Evolutionary conservation across 2,797 vertebrate genomes (phyloP), one percentile per base, ranked within the genome.

Genomic region (Periophthalmus magnuspinnatus): DNA sequence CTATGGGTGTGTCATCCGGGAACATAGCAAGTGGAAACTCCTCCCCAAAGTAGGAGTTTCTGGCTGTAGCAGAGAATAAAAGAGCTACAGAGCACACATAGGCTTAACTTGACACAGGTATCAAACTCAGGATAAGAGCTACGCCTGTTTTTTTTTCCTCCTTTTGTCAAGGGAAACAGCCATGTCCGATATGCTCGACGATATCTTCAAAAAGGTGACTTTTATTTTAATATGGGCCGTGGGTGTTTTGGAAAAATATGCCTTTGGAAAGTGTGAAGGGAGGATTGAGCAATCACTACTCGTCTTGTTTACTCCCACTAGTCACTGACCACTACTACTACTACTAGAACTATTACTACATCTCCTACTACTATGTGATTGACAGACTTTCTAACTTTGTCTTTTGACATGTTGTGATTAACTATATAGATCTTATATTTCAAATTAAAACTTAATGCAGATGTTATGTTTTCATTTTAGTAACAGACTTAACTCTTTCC

Each of bases 131-230:
- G 84, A 82, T 74, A 79, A 68, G 50, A 80, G 60, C 77, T 70
- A 24, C 82, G 59, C 60, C 61, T 79, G 73, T 69, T 64, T 60
- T 17, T 32, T 57, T 58, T 58, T 36, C 11, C 7, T 59, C 17
- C 32, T 36, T 70, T 73, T 71, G 76, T 45, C 52, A 72, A 81
- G 84, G 72, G 79, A 74, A 84, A 89, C 89, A 94, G 81, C 47
- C 80, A 94, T 94, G 93, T 93, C 92, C 77, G 89, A 94, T 80
- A 92, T 92, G 79, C 86, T 91, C 60, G 91, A 92, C 82, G 81
- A 90, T 71, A 88, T 92, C 56, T 28, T 92, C 11, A 59, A 80
- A 14, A 88, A 89, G 89, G 93, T 94, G 82, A 91, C 92, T 86
- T 54, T 24, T 17, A 60, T 16, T 64, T 38, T 50, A 11, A 3